These are phyloP conservation scores for Cremastinae sp. DNA, from an alignment of 2,888 invertebrate genomes.

Conservation along the genomic window DNA sequence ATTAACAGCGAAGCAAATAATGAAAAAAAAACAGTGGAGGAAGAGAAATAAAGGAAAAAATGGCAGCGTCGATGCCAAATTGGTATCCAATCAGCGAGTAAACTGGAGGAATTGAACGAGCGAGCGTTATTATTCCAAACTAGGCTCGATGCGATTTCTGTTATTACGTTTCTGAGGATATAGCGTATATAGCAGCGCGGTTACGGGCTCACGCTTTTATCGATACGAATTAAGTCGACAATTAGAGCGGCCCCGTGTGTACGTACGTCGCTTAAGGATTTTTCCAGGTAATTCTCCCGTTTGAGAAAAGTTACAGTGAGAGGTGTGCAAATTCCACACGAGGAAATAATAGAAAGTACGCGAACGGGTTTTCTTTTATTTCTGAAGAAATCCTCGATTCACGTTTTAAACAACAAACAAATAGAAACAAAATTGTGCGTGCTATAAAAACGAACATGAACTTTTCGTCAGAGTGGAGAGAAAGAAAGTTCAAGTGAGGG, in stretches of 20 bases:
- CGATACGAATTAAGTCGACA: conserved; percentile 57
- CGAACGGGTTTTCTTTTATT: conserved; percentile 34
- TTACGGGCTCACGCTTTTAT: conserved; percentile 43
- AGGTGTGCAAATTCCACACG: conserved; percentile 16
- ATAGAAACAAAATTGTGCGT: not conserved
- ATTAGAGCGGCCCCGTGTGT: conserved; percentile 51
- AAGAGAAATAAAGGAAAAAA: conserved; percentile 34
- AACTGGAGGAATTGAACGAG: conserved; percentile 41
- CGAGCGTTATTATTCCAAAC: conserved; percentile 42
- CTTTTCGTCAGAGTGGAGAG: conserved; percentile 12
- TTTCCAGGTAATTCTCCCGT: conserved; percentile 42
- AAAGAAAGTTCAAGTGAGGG: conserved; percentile 43
- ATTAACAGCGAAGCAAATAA: conserved; percentile 38
- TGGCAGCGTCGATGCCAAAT: conserved; percentile 45
- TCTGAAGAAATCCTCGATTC: conserved; percentile 9
- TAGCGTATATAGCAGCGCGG: conserved; percentile 8
- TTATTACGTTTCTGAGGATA: conserved; percentile 18
- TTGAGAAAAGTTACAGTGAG: conserved; percentile 15
- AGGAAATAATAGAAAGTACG: conserved; percentile 49
- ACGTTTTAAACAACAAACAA: conserved; percentile 1
- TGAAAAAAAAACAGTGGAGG: conserved; percentile 13
- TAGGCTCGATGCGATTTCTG: conserved; percentile 35
- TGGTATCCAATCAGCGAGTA: conserved; percentile 57
- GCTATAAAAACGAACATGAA: too few relatives aligned
- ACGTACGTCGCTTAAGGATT: not conserved